Conservation (phyloP, 2,797 vertebrate genomes). For the Peromyscus nudipes region DNA sequence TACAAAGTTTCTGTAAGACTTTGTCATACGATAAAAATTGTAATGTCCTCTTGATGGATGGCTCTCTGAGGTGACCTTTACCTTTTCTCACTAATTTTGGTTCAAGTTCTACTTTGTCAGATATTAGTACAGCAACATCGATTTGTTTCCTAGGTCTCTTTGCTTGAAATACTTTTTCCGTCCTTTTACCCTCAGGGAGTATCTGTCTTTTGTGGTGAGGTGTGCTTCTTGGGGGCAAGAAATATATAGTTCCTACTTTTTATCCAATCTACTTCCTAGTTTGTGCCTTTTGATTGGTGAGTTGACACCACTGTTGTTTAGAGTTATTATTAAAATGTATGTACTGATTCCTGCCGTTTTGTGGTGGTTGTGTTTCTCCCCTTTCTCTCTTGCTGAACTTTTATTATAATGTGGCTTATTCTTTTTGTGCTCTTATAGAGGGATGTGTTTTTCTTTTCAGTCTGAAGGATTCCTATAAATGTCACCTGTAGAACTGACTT, state of each 20-base stretch:
- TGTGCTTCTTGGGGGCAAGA: not conserved
- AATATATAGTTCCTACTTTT: not conserved
- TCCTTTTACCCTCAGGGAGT: not conserved
- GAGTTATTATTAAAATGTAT: not conserved
- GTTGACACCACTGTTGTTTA: not conserved
- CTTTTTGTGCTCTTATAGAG: not conserved
- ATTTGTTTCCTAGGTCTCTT: not conserved
- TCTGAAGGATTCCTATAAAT: not conserved
- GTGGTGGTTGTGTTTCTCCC: not conserved
- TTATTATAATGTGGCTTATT: not conserved
- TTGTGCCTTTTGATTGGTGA: not conserved
- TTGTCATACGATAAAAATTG: not conserved
- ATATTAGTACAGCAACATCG: not conserved
- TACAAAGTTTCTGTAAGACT: not conserved
- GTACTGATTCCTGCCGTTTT: not conserved
- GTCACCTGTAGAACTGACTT: not conserved
- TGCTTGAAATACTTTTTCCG: not conserved
- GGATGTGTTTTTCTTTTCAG: not conserved
- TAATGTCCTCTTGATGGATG: not conserved
- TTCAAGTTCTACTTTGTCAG: not conserved
- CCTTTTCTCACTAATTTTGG: not conserved
- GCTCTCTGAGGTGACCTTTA: not conserved
- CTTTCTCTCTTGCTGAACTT: not conserved
- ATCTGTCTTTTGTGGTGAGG: not conserved
- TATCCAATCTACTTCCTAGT: not conserved